These are phyloP conservation scores for Pristis pectinata DNA, from an alignment of 2,797 vertebrate genomes.

Conservation along the genomic window DNA sequence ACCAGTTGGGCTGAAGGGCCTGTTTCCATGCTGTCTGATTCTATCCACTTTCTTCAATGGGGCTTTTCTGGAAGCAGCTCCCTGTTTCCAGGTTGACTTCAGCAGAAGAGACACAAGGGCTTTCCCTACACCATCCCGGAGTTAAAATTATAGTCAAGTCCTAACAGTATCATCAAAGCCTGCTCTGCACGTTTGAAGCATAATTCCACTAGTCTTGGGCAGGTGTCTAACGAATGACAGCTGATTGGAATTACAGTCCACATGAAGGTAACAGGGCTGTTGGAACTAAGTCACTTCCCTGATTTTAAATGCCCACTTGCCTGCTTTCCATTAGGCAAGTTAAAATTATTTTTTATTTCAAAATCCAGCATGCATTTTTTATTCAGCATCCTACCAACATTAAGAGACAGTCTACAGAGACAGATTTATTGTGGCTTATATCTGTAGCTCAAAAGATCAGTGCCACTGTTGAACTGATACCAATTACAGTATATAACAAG, in stretches of 20 bases:
- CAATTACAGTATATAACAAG: not conserved
- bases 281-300: not conserved
- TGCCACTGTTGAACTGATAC: not conserved
- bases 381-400: not conserved
- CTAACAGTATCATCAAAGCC: not conserved
- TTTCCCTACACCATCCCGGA: not conserved
- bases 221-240: too few species aligned
- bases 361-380: not conserved
- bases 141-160: not conserved
- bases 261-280: not conserved
- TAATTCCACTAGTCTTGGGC: not conserved
- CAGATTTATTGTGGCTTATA: not conserved
- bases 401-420: not conserved
- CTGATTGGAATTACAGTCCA: not conserved
- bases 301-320: not conserved
- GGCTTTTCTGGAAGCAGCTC: not conserved
- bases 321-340: not conserved
- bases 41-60: too few species aligned
- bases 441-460: not conserved
- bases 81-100: not conserved
- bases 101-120: not conserved
- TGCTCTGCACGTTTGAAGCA: not conserved
- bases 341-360: not conserved
- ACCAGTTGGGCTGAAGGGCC: too few species aligned
- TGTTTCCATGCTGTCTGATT: too few species aligned